These are phyloP conservation scores for Forficula auricularia DNA, from an alignment of 1,140 invertebrate species.

Conservation along the genomic window DNA sequence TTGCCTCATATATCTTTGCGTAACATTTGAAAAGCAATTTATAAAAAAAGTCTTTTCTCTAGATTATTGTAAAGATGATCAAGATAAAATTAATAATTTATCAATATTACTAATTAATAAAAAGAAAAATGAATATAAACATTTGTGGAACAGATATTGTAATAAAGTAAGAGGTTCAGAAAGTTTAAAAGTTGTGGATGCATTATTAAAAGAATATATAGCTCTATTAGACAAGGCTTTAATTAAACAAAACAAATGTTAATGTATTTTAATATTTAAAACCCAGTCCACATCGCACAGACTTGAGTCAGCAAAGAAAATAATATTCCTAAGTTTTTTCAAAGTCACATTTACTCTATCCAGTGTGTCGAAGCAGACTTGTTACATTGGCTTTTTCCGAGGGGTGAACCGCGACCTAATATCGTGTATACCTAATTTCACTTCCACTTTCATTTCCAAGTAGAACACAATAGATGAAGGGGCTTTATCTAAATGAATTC, in stretches of 20 bases:
- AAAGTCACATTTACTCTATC: slow-evolving; percentile 3
- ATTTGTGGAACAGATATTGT: slow-evolving; percentile 16
- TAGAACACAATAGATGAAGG: too few species aligned
- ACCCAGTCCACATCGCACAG: too few species aligned
- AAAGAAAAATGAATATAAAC: slow-evolving; percentile 16
- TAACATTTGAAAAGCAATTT: slow-evolving; percentile 17
- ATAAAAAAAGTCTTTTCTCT: slow-evolving; percentile 22
- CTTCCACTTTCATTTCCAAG: too few species aligned
- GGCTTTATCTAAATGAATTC: too few species aligned
- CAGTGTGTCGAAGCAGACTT: slow-evolving; percentile 5
- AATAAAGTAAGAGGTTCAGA: slow-evolving; percentile 10
- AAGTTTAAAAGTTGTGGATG: slow-evolving; percentile 21
- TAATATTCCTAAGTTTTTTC: slow-evolving; percentile 1
- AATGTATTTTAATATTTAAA: background rate
- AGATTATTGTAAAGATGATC: slow-evolving; percentile 19
- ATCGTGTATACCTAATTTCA: too few species aligned
- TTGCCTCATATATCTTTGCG: slow-evolving; percentile 23
- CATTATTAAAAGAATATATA: slow-evolving; percentile 22
- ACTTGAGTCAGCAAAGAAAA: slow-evolving; percentile 11
- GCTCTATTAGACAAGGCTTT: slow-evolving; percentile 12
- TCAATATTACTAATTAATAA: slow-evolving; percentile 18
- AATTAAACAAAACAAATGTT: background rate
- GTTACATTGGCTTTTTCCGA: background rate
- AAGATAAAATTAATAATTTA: slow-evolving; percentile 11
- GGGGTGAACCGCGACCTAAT: too few species aligned